phyloP scores from a whole-genome alignment of 2,113 vertebrate species.

The Mastomys coucha region DNA sequence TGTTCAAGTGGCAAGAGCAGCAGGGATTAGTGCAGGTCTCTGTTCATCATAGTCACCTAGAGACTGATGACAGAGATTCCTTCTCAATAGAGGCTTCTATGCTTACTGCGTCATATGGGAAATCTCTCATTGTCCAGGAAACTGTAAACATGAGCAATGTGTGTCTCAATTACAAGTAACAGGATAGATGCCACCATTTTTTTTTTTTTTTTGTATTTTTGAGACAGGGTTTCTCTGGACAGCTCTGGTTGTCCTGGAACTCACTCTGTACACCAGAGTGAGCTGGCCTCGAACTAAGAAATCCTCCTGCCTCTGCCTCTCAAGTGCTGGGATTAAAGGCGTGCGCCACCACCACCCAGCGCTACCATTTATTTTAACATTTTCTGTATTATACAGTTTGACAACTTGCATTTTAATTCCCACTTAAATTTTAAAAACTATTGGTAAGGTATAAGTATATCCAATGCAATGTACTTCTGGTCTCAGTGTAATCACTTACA shows the following conservation, averaged over 20 bases:
- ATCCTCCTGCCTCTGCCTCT: too few species aligned
- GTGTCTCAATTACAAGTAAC: background rate
- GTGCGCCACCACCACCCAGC: too few species aligned
- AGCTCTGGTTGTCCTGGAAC: too few species aligned
- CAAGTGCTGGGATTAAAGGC: too few species aligned
- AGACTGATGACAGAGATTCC: background rate
- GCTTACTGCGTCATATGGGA: background rate
- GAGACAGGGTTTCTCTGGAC: too few species aligned
- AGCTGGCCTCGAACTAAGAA: too few species aligned
- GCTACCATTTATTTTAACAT: background rate
- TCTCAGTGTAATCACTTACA: background rate
- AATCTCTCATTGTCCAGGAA: background rate
- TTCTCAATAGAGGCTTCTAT: background rate
- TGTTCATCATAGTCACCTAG: background rate
- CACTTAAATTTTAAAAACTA: background rate
- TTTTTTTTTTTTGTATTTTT: background rate
- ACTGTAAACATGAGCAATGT: background rate
- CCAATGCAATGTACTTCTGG: background rate
- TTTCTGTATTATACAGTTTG: background rate
- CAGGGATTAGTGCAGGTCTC: background rate
- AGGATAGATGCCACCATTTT: background rate
- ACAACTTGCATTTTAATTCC: background rate
- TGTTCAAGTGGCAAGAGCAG: background rate
- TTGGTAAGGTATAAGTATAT: background rate
- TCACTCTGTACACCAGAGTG: too few species aligned